Base-by-base conservation (phyloP, 2,888 invertebrate species). In the Magallana nippona region DNA sequence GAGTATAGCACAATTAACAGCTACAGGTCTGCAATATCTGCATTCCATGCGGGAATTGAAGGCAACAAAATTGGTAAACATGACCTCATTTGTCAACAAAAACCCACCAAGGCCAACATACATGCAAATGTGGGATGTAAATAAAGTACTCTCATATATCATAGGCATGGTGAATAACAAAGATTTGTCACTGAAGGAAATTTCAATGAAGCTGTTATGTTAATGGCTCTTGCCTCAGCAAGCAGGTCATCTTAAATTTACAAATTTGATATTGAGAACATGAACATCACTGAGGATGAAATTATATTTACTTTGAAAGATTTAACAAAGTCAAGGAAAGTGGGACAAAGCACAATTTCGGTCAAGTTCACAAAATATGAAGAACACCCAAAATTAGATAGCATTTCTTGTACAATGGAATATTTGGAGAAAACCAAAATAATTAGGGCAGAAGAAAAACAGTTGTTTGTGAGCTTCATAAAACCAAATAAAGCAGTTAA, bases 401-500 rank as follows among this genome's bases (percentile, higher is more conserved):
- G 55, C 78, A 55, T 78, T 55, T 78, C 78, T 55, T 78, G 78
- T 55, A 78, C 78, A 78, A 78, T n/a, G 1, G 78, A 78, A 55
- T 78, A 78, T 78, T 19, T 78, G 55, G 27, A 56, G 8, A 55
- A 79, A 79, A 57, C 56, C 57, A 55, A 56, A 57, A 56, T 57
- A 19, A 57, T 58, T 55, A 79, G 82, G 27, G 55, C 44, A 44
- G 78, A 32, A 11, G 60, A 56, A 1, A 82, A 10, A 32, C 78
- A 82, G 55, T 32, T 82, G n/a, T 78, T 78, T 78, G 60, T 82
- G 11, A 82, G 82, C 22, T 58, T 44, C 44, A 55, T 32, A 58
- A 78, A 82, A 60, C 82, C 82, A 57, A 78, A 82, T n/a, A 78
- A 60, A 60, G 78, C 82, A 27, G 82, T 82, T 8, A 78, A 58